Evolutionary conservation across 2,888 invertebrate species (phyloP).

Genomic region (Tiphia femorata): DNA sequence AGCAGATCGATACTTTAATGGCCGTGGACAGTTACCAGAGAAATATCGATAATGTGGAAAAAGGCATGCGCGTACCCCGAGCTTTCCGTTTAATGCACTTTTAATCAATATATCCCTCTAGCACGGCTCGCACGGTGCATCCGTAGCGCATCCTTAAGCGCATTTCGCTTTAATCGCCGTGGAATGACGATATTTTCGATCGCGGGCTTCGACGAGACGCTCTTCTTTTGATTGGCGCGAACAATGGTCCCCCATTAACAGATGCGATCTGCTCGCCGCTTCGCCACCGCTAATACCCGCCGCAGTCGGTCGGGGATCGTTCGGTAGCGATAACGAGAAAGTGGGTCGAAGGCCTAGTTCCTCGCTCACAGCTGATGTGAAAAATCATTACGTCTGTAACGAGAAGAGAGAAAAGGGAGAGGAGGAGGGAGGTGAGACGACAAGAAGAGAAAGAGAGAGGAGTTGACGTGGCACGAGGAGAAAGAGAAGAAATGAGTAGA

Average conservation of each 20-base stretch:
- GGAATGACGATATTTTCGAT: too few relatives aligned
- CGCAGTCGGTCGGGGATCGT: slow-evolving; percentile 19
- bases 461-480: background rate
- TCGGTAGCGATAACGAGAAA: slow-evolving; percentile 24
- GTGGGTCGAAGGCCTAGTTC: slow-evolving; percentile 24
- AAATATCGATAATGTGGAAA: too few relatives aligned
- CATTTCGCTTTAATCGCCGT: too few relatives aligned
- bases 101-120: too few relatives aligned
- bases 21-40: too few relatives aligned
- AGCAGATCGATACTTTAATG: too few relatives aligned
- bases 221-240: slow-evolving; percentile 1
- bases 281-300: slow-evolving; percentile 18
- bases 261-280: slow-evolving; percentile 23
- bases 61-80: too few relatives aligned
- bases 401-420: background rate
- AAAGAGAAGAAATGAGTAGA: background rate
- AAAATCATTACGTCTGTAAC: slow-evolving; percentile 29
- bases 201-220: background rate
- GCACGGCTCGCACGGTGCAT: too few relatives aligned
- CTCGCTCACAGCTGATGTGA: slow-evolving; percentile 23
- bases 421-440: background rate
- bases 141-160: too few relatives aligned
- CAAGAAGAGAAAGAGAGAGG: slow-evolving; percentile 2
- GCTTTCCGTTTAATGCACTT: too few relatives aligned
- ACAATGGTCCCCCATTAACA: slow-evolving; percentile 29